Evolutionary conservation across 2,113 vertebrate species (phyloP).

Genomic region (Dipodomys ordii): DNA sequence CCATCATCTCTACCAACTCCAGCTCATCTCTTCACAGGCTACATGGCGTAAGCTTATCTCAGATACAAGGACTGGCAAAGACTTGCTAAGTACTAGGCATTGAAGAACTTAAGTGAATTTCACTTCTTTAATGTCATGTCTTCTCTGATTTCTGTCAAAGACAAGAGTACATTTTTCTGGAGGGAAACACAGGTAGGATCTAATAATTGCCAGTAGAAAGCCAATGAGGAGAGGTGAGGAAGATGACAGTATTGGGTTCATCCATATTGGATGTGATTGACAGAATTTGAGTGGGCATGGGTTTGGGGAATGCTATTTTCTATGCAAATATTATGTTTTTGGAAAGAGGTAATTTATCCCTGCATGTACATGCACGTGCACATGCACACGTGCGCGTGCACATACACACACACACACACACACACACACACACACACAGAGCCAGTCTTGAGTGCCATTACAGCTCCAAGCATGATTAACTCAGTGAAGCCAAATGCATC

Average conservation of each 20-base stretch:
- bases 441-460: no score
- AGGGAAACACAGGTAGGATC: neutral
- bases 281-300: neutral
- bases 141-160: constrained; percentile 9
- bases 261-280: neutral
- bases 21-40: neutral
- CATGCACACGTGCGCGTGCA: fast-evolving
- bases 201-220: neutral
- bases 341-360: neutral
- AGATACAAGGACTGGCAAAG: neutral
- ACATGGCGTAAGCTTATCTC: neutral
- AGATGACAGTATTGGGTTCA: fast-evolving
- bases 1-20: neutral
- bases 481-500: no score
- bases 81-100: neutral
- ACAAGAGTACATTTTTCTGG: neutral
- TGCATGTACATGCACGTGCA: neutral
- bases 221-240: neutral
- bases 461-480: no score
- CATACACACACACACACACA: neutral
- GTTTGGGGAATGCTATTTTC: neutral
- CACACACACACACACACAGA: no score
- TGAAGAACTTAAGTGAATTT: neutral
- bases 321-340: neutral
- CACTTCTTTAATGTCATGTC: neutral